Evolutionary conservation across 1,140 invertebrate genomes (phyloP).

Genomic region (Diprion similis): DNA sequence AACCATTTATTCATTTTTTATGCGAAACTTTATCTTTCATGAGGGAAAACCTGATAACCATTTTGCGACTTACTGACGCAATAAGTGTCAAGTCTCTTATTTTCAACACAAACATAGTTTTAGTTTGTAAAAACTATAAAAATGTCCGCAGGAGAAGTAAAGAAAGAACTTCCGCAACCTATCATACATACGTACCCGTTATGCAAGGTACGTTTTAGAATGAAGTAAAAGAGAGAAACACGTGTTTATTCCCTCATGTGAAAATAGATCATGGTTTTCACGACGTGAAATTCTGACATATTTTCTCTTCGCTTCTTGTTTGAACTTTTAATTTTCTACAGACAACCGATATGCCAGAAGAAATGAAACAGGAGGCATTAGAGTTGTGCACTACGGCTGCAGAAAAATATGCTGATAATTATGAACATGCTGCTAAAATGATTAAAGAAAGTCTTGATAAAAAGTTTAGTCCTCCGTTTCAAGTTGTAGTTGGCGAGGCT

Average conservation of each 20-base stretch:
- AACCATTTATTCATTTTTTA: neutral
- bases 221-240: neutral
- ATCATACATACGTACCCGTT: conserved; percentile 77
- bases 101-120: neutral
- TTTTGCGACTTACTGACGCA: too few relatives aligned
- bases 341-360: conserved; percentile 90
- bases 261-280: neutral
- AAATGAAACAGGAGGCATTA: conserved; percentile 87
- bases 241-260: neutral
- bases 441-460: conserved; percentile 95
- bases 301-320: neutral
- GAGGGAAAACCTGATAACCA: too few relatives aligned
- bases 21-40: too few relatives aligned
- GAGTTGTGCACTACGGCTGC: conserved; percentile 90
- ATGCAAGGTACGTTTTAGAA: conserved; percentile 65
- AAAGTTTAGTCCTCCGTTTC: conserved; percentile 92
- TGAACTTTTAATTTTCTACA: conserved; percentile 51
- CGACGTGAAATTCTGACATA: neutral
- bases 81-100: neutral
- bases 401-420: conserved; percentile 87
- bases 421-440: conserved; percentile 78
- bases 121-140: neutral
- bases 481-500: conserved; percentile 92
- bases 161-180: conserved; percentile 59
- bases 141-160: conserved; percentile 59